Evolutionary conservation across 2,113 vertebrate genomes (phyloP).

Genomic region (Chloroceryle aenea): DNA sequence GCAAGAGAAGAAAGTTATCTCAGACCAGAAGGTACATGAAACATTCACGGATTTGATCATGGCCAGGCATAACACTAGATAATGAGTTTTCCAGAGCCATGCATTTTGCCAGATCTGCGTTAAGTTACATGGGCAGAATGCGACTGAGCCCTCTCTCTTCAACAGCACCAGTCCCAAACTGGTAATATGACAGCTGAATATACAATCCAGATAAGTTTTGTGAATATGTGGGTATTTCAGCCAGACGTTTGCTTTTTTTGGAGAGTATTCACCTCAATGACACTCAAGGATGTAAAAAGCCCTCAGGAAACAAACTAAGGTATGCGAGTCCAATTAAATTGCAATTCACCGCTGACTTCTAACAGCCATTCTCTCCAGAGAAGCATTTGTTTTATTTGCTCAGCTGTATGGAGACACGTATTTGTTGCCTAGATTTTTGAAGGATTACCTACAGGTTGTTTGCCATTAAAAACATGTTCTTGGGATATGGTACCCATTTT

Average conservation of each 20-base stretch:
- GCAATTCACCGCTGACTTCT: not conserved
- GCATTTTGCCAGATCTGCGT: not conserved
- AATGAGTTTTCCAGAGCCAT: not conserved
- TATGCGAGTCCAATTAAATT: not conserved
- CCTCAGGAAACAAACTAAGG: constrained; percentile 22
- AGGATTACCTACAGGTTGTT: not conserved
- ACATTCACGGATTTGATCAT: fast-evolving
- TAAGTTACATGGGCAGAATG: not conserved
- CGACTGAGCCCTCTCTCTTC: not conserved
- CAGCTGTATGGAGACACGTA: not conserved
- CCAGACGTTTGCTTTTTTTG: not conserved
- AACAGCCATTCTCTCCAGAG: not conserved
- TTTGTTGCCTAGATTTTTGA: not conserved
- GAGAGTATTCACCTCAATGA: constrained; percentile 1
- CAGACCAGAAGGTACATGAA: not conserved
- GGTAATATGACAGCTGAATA: not conserved
- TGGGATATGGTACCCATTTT: not conserved
- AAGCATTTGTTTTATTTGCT: not conserved
- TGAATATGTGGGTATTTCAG: not conserved
- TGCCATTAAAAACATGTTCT: not conserved
- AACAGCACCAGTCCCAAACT: not conserved
- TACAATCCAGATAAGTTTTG: not conserved
- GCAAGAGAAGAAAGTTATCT: not conserved
- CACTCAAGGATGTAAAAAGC: not conserved
- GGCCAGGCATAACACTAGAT: not conserved